These are phyloP conservation scores for Bombus vancouverensis DNA, from an alignment of 1,140 invertebrate genomes.

Conservation along the genomic window DNA sequence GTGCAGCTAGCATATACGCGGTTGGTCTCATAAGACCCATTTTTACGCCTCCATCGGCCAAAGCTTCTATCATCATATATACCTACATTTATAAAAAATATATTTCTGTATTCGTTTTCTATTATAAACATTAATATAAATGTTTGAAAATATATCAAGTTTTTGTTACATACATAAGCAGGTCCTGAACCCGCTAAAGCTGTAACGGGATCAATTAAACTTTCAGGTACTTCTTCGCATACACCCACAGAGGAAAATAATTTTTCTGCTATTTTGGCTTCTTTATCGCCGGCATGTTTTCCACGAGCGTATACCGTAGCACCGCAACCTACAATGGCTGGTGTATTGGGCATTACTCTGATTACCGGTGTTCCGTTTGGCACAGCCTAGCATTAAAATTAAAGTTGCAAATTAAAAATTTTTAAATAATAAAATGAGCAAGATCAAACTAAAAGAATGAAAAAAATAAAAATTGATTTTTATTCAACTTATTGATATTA, in stretches of 20 bases:
- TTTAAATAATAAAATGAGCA: neutral
- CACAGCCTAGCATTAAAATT: conserved; percentile 79
- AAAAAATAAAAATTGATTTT: neutral
- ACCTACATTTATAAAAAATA: conserved; percentile 81
- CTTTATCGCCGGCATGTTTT: conserved; percentile 86
- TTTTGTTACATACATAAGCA: conserved; percentile 91
- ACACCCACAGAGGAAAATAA: conserved; percentile 93
- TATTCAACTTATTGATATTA: neutral
- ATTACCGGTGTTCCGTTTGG: conserved; percentile 88
- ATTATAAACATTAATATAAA: neutral
- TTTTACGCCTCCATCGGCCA: conserved; percentile 96
- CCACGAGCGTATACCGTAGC: conserved; percentile 92
- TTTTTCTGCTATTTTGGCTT: conserved; percentile 86
- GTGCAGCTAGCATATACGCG: conserved; percentile 92
- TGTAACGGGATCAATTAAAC: conserved; percentile 94
- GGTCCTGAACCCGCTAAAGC: conserved; percentile 97
- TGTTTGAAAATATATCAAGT: neutral
- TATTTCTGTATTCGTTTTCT: too few species aligned
- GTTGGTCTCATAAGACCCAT: conserved; percentile 95
- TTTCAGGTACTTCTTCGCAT: conserved; percentile 94
- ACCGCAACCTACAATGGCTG: conserved; percentile 91
- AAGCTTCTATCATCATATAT: conserved; percentile 85
- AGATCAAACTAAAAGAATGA: neutral
- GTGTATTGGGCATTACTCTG: conserved; percentile 97
- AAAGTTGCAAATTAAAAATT: neutral